Conservation (phyloP, 2,797 vertebrate species). For the Lutjanus campechanus region DNA sequence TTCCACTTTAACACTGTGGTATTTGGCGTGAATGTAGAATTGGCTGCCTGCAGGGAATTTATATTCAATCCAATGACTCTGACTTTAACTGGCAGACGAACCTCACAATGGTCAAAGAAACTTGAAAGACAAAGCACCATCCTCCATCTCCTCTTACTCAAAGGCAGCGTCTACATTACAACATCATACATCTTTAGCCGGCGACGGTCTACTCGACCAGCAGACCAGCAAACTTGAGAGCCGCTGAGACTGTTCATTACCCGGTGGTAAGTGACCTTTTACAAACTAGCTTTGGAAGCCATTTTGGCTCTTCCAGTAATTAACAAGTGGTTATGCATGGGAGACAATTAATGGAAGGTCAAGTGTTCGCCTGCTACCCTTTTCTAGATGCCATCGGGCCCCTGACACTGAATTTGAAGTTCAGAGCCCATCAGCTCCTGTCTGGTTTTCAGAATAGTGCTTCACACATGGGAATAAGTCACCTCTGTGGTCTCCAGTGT, state of each 20-base stretch:
- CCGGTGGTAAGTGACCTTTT: constrained; percentile 80
- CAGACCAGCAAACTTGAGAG: constrained; percentile 56
- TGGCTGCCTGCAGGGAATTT: constrained; percentile 54
- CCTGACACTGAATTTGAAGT: constrained; percentile 72
- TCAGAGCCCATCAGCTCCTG: constrained; percentile 66
- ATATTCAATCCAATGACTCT: constrained; percentile 51
- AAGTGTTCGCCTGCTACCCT: constrained; percentile 79
- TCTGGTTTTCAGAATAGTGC: constrained; percentile 55
- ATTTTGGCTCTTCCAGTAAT: constrained; percentile 81
- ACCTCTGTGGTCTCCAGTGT: constrained; percentile 53
- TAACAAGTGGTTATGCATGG: constrained; percentile 84
- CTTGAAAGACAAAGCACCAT: constrained; percentile 53
- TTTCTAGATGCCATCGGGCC: constrained; percentile 74
- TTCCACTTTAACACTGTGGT: constrained; percentile 53
- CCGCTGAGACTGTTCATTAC: constrained; percentile 76
- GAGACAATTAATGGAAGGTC: constrained; percentile 85
- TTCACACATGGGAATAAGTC: constrained; percentile 62
- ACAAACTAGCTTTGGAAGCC: constrained; percentile 79
- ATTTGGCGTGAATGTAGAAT: constrained; percentile 68
- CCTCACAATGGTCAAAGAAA: constrained; percentile 60
- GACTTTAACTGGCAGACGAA: constrained; percentile 53
- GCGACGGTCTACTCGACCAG: constrained; percentile 41
- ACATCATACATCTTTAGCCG: constrained; percentile 51
- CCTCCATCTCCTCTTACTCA: constrained; percentile 35
- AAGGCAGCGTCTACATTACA: constrained; percentile 43